These are phyloP conservation scores for Sigmodon hispidus DNA, from an alignment of 2,113 vertebrate species.

Conservation along the genomic window DNA sequence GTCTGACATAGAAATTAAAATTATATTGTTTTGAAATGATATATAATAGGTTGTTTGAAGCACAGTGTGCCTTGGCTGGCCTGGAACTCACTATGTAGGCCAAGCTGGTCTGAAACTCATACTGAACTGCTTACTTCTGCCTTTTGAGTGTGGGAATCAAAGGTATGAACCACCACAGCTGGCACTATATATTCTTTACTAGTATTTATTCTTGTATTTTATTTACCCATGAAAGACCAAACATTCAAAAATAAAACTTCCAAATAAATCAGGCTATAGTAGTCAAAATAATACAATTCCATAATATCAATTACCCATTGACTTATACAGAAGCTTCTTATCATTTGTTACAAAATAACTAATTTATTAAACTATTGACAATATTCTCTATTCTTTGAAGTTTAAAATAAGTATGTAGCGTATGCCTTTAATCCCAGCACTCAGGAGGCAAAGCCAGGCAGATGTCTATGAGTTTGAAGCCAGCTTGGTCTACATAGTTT, in stretches of 20 bases:
- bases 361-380: conserved; percentile 28
- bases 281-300: neutral
- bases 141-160: neutral
- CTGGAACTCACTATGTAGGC: neutral
- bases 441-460: neutral
- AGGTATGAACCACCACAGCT: neutral
- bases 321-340: conserved; percentile 17
- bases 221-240: neutral
- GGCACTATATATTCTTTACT: neutral
- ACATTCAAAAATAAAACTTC: conserved; percentile 44
- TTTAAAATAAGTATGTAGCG: conserved; percentile 18
- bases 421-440: neutral
- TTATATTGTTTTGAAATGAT: neutral
- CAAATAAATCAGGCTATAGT: neutral
- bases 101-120: neutral
- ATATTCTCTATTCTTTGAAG: conserved; percentile 43
- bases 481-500: neutral
- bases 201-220: conserved; percentile 34
- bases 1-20: conserved; percentile 13
- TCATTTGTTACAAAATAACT: conserved; percentile 51
- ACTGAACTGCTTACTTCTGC: neutral
- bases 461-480: neutral
- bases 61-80: neutral
- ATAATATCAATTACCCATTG: conserved; percentile 23
- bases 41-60: neutral